phyloP scores from a whole-genome alignment of 2,113 vertebrate species.

The Polypterus senegalus region DNA sequence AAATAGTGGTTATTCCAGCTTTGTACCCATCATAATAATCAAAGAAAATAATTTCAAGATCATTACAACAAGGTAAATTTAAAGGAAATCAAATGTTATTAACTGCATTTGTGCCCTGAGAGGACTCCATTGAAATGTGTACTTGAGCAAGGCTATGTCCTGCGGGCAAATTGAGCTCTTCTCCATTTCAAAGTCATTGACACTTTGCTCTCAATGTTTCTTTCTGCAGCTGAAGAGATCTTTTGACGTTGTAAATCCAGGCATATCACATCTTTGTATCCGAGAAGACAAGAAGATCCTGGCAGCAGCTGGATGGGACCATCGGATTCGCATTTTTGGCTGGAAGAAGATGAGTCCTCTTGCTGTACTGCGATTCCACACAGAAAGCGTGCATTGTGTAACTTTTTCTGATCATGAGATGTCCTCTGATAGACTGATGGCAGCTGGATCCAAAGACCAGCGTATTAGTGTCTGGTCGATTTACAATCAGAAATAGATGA shows the following conservation, averaged over 20 bases:
- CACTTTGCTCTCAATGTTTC: not conserved
- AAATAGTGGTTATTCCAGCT: too few species aligned
- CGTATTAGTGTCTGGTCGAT: conserved; percentile 87
- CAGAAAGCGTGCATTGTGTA: conserved; percentile 58
- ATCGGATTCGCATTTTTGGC: conserved; percentile 71
- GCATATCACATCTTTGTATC: conserved; percentile 66
- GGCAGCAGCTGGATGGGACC: conserved; percentile 83
- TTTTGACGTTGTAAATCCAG: conserved; percentile 68
- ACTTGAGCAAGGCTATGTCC: too few species aligned
- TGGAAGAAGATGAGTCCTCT: conserved; percentile 79
- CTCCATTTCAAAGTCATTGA: too few species aligned
- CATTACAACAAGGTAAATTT: too few species aligned
- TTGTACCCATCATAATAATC: too few species aligned
- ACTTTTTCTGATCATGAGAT: conserved; percentile 63
- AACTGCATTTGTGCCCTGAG: too few species aligned
- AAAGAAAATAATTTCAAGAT: too few species aligned
- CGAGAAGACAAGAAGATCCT: conserved; percentile 71
- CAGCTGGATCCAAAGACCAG: conserved; percentile 80
- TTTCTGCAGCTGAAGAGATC: conserved; percentile 50
- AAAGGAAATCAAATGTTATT: too few species aligned
- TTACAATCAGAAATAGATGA: conserved; percentile 42
- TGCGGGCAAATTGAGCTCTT: too few species aligned
- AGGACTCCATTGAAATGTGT: too few species aligned
- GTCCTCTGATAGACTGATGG: conserved; percentile 55
- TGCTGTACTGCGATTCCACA: conserved; percentile 79